These are phyloP conservation scores for Prochilodus magdalenae DNA, from an alignment of 2,113 vertebrate genomes.

Conservation along the genomic window DNA sequence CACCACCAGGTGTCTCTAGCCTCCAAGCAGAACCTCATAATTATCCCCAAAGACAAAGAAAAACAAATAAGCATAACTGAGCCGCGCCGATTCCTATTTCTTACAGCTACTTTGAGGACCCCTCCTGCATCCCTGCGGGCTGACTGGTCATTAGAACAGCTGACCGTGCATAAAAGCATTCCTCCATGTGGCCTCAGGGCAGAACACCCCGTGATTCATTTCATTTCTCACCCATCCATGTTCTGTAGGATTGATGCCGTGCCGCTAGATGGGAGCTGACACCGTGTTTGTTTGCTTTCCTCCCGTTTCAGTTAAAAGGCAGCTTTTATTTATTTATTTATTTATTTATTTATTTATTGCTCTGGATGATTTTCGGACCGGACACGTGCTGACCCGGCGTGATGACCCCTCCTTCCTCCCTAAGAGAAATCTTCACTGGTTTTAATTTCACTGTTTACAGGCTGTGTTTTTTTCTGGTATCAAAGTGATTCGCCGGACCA, in stretches of 20 bases:
- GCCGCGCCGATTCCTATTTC: too few relatives aligned
- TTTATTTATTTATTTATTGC: too few relatives aligned
- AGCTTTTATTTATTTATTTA: neutral
- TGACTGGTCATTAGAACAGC: neutral
- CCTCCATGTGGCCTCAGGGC: neutral
- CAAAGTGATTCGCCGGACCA: slow-evolving; percentile 45
- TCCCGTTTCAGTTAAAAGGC: slow-evolving; percentile 18
- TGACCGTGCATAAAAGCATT: neutral
- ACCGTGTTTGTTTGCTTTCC: slow-evolving; percentile 10
- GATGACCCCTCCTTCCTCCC: slow-evolving; percentile 9
- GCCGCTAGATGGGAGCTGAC: slow-evolving; percentile 14
- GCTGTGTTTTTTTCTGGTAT: slow-evolving; percentile 29
- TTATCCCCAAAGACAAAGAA: slow-evolving; percentile 7
- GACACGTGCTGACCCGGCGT: neutral
- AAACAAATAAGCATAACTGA: neutral
- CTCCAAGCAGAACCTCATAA: slow-evolving; percentile 68
- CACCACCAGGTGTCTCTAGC: slow-evolving; percentile 77
- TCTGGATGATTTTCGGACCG: neutral
- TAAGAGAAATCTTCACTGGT: slow-evolving; percentile 61
- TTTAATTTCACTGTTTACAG: slow-evolving; percentile 64
- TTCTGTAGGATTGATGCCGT: neutral
- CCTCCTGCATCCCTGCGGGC: neutral
- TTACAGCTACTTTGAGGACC: neutral
- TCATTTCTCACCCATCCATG: neutral
- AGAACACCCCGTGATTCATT: neutral